These are phyloP conservation scores for Hormaphis cornu DNA, from an alignment of 1,140 invertebrate species.

Conservation along the genomic window DNA sequence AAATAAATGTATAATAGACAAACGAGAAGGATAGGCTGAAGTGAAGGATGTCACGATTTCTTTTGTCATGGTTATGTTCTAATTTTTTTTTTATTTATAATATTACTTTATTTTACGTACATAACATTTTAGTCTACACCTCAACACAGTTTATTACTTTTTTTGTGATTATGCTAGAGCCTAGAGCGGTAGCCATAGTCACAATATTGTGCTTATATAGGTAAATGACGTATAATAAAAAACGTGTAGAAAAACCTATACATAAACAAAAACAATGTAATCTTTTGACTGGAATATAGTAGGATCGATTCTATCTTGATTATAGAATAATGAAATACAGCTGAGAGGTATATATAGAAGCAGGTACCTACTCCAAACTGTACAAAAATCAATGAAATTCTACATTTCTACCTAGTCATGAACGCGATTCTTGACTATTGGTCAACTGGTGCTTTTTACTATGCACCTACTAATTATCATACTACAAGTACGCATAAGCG, in stretches of 20 bases:
- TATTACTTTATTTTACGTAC: not conserved
- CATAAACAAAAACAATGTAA: not conserved
- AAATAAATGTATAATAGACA: constrained; percentile 5
- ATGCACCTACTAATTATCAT: no score
- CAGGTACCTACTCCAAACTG: no score
- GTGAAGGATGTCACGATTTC: not conserved
- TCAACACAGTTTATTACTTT: not conserved
- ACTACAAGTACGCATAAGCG: no score
- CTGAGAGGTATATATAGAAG: no score
- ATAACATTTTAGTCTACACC: constrained; percentile 2
- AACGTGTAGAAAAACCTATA: not conserved
- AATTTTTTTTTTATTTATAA: not conserved
- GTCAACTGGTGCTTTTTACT: no score
- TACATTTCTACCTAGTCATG: no score
- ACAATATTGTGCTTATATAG: no score
- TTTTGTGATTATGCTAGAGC: not conserved
- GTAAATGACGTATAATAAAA: not conserved
- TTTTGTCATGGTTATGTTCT: not conserved
- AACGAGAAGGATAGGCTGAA: not conserved
- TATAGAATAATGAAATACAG: not conserved
- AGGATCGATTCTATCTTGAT: not conserved
- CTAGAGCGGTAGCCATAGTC: not conserved
- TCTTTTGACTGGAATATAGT: not conserved
- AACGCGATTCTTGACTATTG: no score
- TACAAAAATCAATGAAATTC: no score